phyloP scores from a whole-genome alignment of 1,140 invertebrate species.

The Drosophila yakuba region DNA sequence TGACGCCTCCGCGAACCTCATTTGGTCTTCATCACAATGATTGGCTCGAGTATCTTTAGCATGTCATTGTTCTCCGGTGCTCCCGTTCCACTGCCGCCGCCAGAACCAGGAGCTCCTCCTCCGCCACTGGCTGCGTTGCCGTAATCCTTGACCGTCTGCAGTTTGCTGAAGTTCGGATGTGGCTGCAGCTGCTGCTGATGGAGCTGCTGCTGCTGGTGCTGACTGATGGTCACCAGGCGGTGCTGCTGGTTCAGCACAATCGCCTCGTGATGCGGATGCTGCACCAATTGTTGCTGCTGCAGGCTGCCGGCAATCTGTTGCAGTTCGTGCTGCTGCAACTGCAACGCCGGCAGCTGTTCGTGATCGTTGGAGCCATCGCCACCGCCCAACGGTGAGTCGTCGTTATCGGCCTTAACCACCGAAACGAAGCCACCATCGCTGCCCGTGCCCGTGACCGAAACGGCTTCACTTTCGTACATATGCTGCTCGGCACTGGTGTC shows the following conservation, averaged over 20 bases:
- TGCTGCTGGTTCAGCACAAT: conserved; percentile 71
- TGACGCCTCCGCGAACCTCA: conserved; percentile 69
- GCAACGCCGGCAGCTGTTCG: conserved; percentile 54
- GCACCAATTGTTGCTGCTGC: conserved; percentile 48
- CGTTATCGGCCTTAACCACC: conserved; percentile 54
- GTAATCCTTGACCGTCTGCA: conserved; percentile 43
- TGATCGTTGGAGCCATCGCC: conserved; percentile 60
- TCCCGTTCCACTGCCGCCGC: conserved; percentile 34
- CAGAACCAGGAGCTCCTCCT: conserved; percentile 14
- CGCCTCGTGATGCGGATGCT: conserved; percentile 64
- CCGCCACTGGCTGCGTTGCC: conserved; percentile 9
- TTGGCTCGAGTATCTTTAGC: conserved; percentile 84
- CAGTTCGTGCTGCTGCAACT: conserved; percentile 67
- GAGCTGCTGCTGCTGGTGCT: conserved; percentile 57
- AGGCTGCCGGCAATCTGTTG: conserved; percentile 56
- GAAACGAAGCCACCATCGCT: conserved; percentile 56
- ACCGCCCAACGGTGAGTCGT: neutral
- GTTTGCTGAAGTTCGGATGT: conserved; percentile 59
- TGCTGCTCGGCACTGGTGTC: conserved; percentile 59
- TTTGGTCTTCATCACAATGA: conserved; percentile 84
- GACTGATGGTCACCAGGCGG: conserved; percentile 45
- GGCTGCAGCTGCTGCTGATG: conserved; percentile 60
- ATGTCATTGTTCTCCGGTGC: conserved; percentile 80
- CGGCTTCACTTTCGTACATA: conserved; percentile 66
- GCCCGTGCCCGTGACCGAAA: conserved; percentile 14